Evolutionary conservation across 2,113 vertebrate species (phyloP).

Genomic region (Entomyzon cyanotis): DNA sequence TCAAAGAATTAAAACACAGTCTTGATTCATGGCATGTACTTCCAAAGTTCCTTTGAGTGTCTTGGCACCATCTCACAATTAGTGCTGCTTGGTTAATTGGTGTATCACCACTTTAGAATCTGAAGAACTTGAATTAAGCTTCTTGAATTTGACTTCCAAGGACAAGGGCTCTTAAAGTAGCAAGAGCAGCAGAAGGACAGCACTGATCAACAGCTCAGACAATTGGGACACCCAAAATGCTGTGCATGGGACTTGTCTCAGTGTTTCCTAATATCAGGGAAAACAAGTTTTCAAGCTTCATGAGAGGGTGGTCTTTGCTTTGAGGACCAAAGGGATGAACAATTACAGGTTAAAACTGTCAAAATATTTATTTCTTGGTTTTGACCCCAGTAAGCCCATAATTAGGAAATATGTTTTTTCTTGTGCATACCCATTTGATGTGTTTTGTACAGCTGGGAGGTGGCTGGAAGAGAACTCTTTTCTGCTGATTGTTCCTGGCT

Average conservation of each 20-base stretch:
- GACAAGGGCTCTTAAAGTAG: conserved; percentile 7
- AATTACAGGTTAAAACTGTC: background rate
- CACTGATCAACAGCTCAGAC: background rate
- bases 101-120: background rate
- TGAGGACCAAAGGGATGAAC: background rate
- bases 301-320: background rate
- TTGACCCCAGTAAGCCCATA: background rate
- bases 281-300: background rate
- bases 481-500: background rate
- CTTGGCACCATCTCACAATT: conserved; percentile 14
- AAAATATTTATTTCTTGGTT: conserved; percentile 1
- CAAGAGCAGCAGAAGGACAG: background rate
- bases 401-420: background rate
- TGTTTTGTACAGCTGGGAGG: background rate
- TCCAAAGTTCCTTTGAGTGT: background rate
- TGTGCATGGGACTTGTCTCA: background rate
- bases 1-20: background rate
- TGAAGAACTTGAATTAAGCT: background rate
- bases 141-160: background rate
- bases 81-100: conserved; percentile 40
- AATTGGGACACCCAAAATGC: background rate
- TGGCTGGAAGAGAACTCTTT: background rate
- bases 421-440: background rate
- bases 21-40: background rate
- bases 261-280: background rate